Conservation (phyloP, 2,888 invertebrate species). For the Hemithea aestivaria region DNA sequence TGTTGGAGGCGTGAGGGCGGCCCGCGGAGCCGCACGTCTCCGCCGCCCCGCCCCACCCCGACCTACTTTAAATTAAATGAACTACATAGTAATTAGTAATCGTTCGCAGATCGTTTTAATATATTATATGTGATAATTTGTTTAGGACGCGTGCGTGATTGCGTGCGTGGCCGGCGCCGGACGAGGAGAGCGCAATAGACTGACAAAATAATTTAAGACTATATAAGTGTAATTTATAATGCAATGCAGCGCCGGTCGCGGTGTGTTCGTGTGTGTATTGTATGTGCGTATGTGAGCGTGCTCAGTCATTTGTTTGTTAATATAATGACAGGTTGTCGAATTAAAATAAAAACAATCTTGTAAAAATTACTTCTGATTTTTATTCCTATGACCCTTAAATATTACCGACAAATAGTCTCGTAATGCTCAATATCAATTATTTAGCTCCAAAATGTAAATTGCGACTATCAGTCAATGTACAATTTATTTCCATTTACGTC, state of each 20-base stretch:
- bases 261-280: constrained; percentile 81
- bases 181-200: constrained; percentile 79
- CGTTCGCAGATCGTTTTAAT: constrained; percentile 81
- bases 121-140: constrained; percentile 84
- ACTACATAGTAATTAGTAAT: constrained; percentile 65
- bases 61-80: constrained; percentile 76
- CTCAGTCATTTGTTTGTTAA: constrained; percentile 81
- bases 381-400: constrained; percentile 32
- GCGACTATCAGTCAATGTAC: too few species aligned
- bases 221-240: constrained; percentile 82
- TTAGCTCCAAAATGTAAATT: too few species aligned
- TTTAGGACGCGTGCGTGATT: constrained; percentile 75
- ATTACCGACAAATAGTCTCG: constrained; percentile 1
- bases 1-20: constrained; percentile 82
- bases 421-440: too few species aligned
- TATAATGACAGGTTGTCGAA: constrained; percentile 89
- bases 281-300: constrained; percentile 82
- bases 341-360: constrained; percentile 80
- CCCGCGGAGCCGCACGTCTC: constrained; percentile 73
- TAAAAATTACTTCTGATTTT: constrained; percentile 65
- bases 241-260: constrained; percentile 81
- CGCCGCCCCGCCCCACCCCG: constrained; percentile 76
- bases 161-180: constrained; percentile 78
- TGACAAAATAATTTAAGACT: constrained; percentile 80
- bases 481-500: too few species aligned